Conservation (phyloP, 2,113 vertebrate species). For the Bostrychus sinensis region DNA sequence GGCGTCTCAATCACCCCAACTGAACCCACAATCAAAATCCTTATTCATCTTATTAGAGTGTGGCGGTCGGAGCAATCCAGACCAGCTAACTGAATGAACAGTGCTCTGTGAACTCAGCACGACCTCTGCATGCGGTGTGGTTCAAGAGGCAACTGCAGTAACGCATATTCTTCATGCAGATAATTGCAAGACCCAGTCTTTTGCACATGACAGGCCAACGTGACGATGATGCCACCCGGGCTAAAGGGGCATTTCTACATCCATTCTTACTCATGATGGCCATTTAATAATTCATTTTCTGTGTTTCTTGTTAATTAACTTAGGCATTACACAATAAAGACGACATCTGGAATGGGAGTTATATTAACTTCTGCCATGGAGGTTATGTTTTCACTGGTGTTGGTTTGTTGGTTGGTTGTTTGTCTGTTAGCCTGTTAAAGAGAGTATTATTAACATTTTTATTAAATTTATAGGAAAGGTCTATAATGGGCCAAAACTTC, state of each 20-base stretch:
- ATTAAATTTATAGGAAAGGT: no score
- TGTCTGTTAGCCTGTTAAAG: no score
- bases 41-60: conserved; percentile 51
- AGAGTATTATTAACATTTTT: no score
- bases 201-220: conserved; percentile 58
- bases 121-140: conserved; percentile 48
- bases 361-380: no score
- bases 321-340: conserved; percentile 60
- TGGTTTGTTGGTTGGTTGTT: conserved; percentile 40
- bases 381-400: no score
- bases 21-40: conserved; percentile 55
- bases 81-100: conserved; percentile 39
- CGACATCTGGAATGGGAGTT: conserved; percentile 57
- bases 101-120: conserved; percentile 50
- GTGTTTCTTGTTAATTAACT: conserved; percentile 69
- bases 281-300: no score
- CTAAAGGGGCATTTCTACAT: conserved; percentile 65
- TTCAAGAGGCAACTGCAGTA: conserved; percentile 63
- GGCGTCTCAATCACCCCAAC: conserved; percentile 20
- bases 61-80: conserved; percentile 24
- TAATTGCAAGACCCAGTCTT: conserved; percentile 60
- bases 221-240: conserved; percentile 44
- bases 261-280: conserved; percentile 61
- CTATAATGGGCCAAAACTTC: no score
- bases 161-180: conserved; percentile 61